Evolutionary conservation across 2,888 invertebrate species (phyloP).

Genomic region (Netelia inedita): DNA sequence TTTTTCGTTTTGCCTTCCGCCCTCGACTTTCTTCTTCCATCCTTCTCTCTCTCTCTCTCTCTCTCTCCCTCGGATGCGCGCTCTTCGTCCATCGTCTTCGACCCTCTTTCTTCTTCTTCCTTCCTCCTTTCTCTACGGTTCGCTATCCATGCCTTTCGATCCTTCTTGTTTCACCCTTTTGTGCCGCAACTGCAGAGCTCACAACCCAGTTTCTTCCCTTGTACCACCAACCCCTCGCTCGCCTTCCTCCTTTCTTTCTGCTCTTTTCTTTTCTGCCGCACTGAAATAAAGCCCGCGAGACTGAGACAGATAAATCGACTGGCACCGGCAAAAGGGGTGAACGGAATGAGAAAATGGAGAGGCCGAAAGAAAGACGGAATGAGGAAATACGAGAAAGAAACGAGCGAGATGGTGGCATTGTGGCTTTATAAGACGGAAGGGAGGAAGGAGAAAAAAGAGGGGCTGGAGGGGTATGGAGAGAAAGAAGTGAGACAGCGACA

Average conservation of each 20-base stretch:
- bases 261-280: neutral
- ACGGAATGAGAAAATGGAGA: slow-evolving; percentile 50
- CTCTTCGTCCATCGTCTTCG: neutral
- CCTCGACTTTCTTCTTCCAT: slow-evolving; percentile 41
- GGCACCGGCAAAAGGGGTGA: slow-evolving; percentile 38
- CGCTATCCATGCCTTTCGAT: slow-evolving; percentile 63
- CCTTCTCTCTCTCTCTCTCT: slow-evolving; percentile 32
- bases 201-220: slow-evolving; percentile 71
- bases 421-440: slow-evolving; percentile 75
- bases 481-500: slow-evolving; percentile 31
- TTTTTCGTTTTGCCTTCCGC: slow-evolving; percentile 51
- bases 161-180: slow-evolving; percentile 66
- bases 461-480: neutral
- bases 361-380: slow-evolving; percentile 24
- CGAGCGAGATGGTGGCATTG: slow-evolving; percentile 67
- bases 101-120: slow-evolving; percentile 52
- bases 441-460: slow-evolving; percentile 45
- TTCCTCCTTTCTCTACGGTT: slow-evolving; percentile 63
- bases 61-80: slow-evolving; percentile 27
- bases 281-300: slow-evolving; percentile 41
- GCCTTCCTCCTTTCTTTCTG: slow-evolving; percentile 27
- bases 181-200: slow-evolving; percentile 57
- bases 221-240: slow-evolving; percentile 38
- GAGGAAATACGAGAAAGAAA: slow-evolving; percentile 50
- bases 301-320: slow-evolving; percentile 55